These are phyloP conservation scores for Galeopterus variegatus DNA, from an alignment of 2,113 vertebrate species.

Conservation along the genomic window DNA sequence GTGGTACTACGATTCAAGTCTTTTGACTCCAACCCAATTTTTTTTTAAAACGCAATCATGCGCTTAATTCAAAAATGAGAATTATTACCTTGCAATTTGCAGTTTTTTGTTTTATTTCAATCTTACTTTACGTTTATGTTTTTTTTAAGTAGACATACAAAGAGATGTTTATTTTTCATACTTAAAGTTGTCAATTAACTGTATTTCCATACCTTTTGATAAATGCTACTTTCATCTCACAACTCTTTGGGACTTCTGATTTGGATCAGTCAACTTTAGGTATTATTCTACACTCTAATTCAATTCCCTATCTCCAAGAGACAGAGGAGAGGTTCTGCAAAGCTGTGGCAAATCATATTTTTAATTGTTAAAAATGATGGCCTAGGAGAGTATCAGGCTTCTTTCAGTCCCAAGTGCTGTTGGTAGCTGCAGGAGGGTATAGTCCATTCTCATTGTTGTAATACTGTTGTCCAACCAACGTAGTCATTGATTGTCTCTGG, in stretches of 20 bases:
- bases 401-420: not conserved
- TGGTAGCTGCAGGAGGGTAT: not conserved
- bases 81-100: not conserved
- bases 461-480: not conserved
- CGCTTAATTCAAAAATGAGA: conserved; percentile 19
- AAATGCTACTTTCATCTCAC: not conserved
- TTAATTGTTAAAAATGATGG: not conserved
- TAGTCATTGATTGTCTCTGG: not conserved
- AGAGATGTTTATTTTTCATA: not conserved
- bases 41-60: not conserved
- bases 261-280: not conserved
- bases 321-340: not conserved
- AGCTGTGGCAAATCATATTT: not conserved
- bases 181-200: not conserved
- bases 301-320: not conserved
- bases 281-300: not conserved
- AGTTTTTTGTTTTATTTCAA: conserved; percentile 18
- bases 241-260: not conserved
- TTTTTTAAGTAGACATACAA: not conserved
- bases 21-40: not conserved
- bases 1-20: not conserved
- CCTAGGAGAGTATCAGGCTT: not conserved
- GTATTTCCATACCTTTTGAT: not conserved
- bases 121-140: not conserved
- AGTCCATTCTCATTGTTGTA: not conserved